phyloP scores from a whole-genome alignment of 1,140 invertebrate species.

The Battus philenor region DNA sequence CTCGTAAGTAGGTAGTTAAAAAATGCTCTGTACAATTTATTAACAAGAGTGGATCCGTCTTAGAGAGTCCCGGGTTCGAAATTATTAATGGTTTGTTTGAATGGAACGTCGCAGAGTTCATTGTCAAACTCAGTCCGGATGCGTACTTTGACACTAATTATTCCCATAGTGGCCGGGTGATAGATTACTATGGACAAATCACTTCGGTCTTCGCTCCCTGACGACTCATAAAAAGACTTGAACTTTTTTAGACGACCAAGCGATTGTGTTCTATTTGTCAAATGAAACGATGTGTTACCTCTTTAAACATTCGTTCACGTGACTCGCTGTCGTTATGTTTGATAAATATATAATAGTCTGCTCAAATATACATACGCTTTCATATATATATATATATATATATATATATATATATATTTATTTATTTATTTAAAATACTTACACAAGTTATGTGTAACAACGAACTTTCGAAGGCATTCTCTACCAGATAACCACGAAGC shows the following conservation, averaged over 20 bases:
- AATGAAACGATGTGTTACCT: conserved; percentile 26
- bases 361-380: too few species aligned
- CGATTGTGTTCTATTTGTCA: conserved; percentile 43
- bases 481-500: too few species aligned
- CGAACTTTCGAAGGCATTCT: not conserved
- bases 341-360: too few species aligned
- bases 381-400: too few species aligned
- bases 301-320: too few species aligned
- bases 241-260: conserved; percentile 49
- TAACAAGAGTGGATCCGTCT: conserved; percentile 62
- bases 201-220: conserved; percentile 50
- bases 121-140: conserved; percentile 61
- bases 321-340: too few species aligned
- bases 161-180: conserved; percentile 67
- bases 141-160: conserved; percentile 68
- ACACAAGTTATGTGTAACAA: too few species aligned
- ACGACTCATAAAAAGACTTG: conserved; percentile 59
- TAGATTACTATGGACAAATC: conserved; percentile 70
- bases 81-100: conserved; percentile 72
- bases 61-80: conserved; percentile 63
- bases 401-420: too few species aligned
- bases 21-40: conserved; percentile 65
- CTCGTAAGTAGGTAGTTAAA: conserved; percentile 67
- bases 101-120: conserved; percentile 56
- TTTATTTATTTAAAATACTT: too few species aligned